Base-by-base conservation (phyloP, 1,140 invertebrate genomes). In the Macrostomum lignano region DNA sequence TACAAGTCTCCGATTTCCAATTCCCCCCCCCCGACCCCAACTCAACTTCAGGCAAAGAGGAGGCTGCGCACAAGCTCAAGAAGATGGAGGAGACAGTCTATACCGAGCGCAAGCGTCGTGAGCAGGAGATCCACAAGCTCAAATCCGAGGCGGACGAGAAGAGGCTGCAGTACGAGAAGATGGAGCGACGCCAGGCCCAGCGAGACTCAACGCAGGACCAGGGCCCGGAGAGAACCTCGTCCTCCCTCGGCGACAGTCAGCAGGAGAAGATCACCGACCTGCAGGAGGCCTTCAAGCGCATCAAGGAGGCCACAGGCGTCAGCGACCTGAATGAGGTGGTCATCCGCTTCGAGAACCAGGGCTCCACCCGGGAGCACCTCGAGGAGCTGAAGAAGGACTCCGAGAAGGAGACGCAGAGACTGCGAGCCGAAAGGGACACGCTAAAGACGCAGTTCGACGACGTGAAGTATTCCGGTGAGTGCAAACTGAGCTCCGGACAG, bases 391-490 rank as follows among this genome's bases (percentile, higher is more conserved):
- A 57, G 39, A 44, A 42, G 31, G 49, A 56, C 10, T 48, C 49
- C 37, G 50, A 57, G 31, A 54, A 52, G 40, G 42, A 44, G 17
- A 55, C 58, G 17, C 42, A 39, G 20, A 35, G 49, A 29, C 37
- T 55, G 32, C 38, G 38, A 25, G 54, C 55, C 30, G 52, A 57
- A 4, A 55, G 54, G 32, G 46, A 48, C 17, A 46, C 47, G 40
- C 37, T 55, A 17, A 43, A 50, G 28, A 21, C 38, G 14, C 47
- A 57, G 21, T 59, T 49, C 43, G 53, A 56, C 37, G 51, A 55
- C 32, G 55, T 59, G 55, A 57, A 59, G 42, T 59, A 58, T 38
- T 48, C 52, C 21, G 55, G 53, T n/a, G 55, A 59, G 38, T 46
- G 48, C 20, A 54, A 55, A 39, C 36, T 55, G 26, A 28, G 26